These are phyloP conservation scores for Lycia hirtaria DNA, from an alignment of 2,888 invertebrate species.

Conservation along the genomic window DNA sequence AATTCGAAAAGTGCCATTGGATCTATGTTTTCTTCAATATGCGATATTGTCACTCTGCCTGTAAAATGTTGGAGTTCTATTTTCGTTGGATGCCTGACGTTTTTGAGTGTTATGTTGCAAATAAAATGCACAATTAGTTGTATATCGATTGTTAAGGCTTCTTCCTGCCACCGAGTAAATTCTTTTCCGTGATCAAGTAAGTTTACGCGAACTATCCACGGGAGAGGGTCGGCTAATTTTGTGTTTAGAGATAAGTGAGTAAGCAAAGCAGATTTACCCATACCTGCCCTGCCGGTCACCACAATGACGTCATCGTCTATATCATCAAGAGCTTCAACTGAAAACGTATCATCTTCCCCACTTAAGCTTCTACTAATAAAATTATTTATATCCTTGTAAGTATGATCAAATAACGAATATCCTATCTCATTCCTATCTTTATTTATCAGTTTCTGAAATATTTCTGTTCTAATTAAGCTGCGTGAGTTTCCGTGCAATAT, in stretches of 20 bases:
- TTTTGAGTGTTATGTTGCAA: slow-evolving; percentile 46
- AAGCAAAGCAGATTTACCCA: slow-evolving; percentile 53
- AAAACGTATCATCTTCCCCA: slow-evolving; percentile 33
- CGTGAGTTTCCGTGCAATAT: slow-evolving; percentile 44
- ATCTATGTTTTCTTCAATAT: slow-evolving; percentile 24
- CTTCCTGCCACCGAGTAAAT: slow-evolving; percentile 43
- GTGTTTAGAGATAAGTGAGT: slow-evolving; percentile 51
- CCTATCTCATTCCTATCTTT: slow-evolving; percentile 51
- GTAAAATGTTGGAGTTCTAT: slow-evolving; percentile 31
- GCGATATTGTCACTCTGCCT: slow-evolving; percentile 34
- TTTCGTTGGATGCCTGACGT: slow-evolving; percentile 30
- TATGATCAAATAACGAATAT: slow-evolving; percentile 37
- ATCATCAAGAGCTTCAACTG: slow-evolving; percentile 47
- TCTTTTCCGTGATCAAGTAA: slow-evolving; percentile 44
- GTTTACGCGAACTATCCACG: slow-evolving; percentile 54
- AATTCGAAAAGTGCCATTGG: slow-evolving; percentile 46
- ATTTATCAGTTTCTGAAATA: slow-evolving; percentile 45
- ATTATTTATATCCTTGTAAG: slow-evolving; percentile 48
- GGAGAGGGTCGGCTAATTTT: slow-evolving; percentile 43
- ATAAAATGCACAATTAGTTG: slow-evolving; percentile 42
- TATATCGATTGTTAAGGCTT: slow-evolving; percentile 23
- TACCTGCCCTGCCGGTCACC: slow-evolving; percentile 48
- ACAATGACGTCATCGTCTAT: slow-evolving; percentile 47
- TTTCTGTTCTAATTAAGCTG: slow-evolving; percentile 43
- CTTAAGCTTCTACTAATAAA: slow-evolving; percentile 46